These are phyloP conservation scores for Ptychadena robeensis DNA, from an alignment of 2,797 vertebrate genomes.

Conservation along the genomic window DNA sequence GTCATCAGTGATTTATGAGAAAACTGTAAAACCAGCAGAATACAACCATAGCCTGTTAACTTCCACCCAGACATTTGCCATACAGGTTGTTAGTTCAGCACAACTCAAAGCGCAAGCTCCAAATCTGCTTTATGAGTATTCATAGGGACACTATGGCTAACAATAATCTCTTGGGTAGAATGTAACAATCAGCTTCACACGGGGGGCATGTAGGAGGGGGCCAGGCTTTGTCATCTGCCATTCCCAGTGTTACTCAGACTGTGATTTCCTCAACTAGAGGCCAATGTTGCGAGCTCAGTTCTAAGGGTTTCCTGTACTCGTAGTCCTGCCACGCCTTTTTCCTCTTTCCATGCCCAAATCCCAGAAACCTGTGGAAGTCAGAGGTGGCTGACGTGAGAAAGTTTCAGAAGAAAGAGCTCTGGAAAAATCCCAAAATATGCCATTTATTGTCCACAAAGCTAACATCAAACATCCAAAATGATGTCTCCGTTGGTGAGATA, in stretches of 20 bases:
- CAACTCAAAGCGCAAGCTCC: not conserved
- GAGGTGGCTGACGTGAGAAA: constrained; percentile 40
- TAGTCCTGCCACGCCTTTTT: constrained; percentile 55
- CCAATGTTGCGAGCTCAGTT: constrained; percentile 41
- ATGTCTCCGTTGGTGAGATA: not conserved
- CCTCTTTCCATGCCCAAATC: constrained; percentile 54
- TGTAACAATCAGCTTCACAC: constrained; percentile 24
- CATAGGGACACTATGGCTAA: no score
- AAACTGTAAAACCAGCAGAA: not conserved
- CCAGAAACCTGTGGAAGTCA: constrained; percentile 34
- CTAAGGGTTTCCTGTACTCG: constrained; percentile 48
- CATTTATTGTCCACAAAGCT: not conserved
- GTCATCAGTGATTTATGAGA: not conserved
- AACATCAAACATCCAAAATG: not conserved
- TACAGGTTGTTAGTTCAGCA: not conserved
- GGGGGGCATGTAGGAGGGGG: not conserved
- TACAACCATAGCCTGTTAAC: not conserved
- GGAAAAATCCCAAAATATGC: not conserved
- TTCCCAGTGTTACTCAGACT: constrained; percentile 48
- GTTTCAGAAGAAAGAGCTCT: not conserved
- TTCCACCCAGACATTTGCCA: not conserved
- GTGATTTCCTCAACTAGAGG: constrained; percentile 54
- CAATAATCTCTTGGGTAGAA: not conserved
- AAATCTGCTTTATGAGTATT: not conserved
- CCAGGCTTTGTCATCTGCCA: constrained; percentile 50